These are phyloP conservation scores for Choristoneura fumiferana DNA, from an alignment of 1,140 invertebrate species.

Conservation along the genomic window DNA sequence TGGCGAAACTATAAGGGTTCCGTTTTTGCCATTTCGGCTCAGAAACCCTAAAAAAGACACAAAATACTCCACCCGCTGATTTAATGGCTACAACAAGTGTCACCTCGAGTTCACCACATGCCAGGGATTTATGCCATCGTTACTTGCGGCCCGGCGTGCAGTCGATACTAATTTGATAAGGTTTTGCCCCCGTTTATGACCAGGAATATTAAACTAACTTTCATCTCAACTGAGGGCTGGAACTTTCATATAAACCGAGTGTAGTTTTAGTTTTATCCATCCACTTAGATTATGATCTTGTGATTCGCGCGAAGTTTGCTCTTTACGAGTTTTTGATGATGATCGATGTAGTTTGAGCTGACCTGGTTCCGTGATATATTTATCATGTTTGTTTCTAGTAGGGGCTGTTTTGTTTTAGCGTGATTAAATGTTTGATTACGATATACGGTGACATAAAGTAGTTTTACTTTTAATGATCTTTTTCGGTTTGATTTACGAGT, in stretches of 20 bases:
- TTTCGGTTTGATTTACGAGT: too few species aligned
- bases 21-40: too few species aligned
- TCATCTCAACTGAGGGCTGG: neutral
- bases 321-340: constrained; percentile 19
- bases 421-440: too few species aligned
- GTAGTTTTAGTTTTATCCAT: constrained; percentile 15
- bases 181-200: constrained; percentile 22
- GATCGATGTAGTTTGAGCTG: constrained; percentile 5
- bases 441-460: too few species aligned
- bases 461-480: too few species aligned
- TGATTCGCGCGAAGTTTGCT: constrained; percentile 7
- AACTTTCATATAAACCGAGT: neutral
- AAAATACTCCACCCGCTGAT: neutral
- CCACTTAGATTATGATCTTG: constrained; percentile 11
- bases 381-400: too few species aligned
- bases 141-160: constrained; percentile 5
- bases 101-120: constrained; percentile 6
- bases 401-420: too few species aligned
- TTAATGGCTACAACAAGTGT: neutral
- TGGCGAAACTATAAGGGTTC: too few species aligned
- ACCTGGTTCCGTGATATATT: neutral
- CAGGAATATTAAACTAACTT: constrained; percentile 20
- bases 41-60: too few species aligned
- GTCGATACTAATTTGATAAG: constrained; percentile 41
- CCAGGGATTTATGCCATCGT: constrained; percentile 5